A percentile compares a stretch with the other conserved stretches of the same genome.
These are phyloP conservation scores for Agrochola litura DNA, from an alignment of 2,888 invertebrate genomes.

Conservation along the genomic window DNA sequence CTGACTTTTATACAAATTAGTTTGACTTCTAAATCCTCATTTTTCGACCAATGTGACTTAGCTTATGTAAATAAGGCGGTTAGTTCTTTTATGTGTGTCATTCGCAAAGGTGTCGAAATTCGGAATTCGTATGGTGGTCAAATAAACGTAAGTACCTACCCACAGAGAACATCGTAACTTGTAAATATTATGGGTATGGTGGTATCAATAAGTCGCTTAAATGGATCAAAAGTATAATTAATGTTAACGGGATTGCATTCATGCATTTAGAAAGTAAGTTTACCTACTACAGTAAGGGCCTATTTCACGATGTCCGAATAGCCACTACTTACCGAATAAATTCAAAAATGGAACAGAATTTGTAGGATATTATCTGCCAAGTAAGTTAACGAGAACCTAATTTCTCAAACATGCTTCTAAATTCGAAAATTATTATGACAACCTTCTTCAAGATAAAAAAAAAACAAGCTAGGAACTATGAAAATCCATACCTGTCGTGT, in stretches of 20 bases:
- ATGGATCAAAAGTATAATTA: background rate
- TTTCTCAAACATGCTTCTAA: too few species aligned
- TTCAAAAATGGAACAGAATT: too few species aligned
- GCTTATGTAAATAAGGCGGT: constrained; percentile 13
- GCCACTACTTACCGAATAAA: too few species aligned
- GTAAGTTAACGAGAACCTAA: too few species aligned
- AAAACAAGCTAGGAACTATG: too few species aligned
- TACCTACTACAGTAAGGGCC: too few species aligned
- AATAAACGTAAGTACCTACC: background rate
- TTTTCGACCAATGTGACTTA: constrained; percentile 8
- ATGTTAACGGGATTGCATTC: background rate
- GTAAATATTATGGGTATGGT: background rate
- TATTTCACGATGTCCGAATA: too few species aligned
- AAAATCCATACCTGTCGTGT: too few species aligned
- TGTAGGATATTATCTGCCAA: too few species aligned
- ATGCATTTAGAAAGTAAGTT: background rate
- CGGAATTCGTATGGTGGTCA: background rate
- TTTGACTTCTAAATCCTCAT: constrained; percentile 11
- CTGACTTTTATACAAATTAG: background rate
- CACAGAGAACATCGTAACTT: too few species aligned
- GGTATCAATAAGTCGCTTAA: background rate
- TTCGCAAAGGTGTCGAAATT: background rate
- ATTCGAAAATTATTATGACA: too few species aligned
- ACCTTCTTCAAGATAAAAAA: too few species aligned
- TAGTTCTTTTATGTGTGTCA: constrained; percentile 14